Conservation (phyloP, 2,888 invertebrate species). For the Dasysyrphus albostriatus region DNA sequence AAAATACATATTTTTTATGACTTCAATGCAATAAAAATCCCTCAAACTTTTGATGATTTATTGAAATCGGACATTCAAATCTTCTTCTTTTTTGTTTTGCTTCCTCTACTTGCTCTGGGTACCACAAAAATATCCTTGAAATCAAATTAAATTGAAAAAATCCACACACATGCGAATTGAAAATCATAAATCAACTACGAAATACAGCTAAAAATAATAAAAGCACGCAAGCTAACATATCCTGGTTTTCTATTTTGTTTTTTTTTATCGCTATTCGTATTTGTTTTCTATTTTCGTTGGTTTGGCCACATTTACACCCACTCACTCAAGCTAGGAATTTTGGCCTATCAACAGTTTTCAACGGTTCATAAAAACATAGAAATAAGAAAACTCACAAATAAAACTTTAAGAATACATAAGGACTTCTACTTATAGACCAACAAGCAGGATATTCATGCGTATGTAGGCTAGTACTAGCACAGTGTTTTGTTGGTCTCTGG, state of each 20-base stretch:
- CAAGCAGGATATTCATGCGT: constrained; percentile 50
- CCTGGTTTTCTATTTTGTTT: constrained; percentile 37
- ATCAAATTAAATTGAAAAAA: constrained; percentile 67
- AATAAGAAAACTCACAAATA: constrained; percentile 6
- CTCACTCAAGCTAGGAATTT: constrained; percentile 17
- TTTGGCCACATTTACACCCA: constrained; percentile 35
- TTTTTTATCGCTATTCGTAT: neutral
- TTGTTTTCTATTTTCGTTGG: constrained; percentile 25
- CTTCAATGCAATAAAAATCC: constrained; percentile 60
- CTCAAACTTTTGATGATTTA: constrained; percentile 64
- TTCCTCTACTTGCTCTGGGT: neutral
- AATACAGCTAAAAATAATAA: constrained; percentile 36
- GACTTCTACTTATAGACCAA: constrained; percentile 15
- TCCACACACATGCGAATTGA: constrained; percentile 44
- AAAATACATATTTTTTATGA: constrained; percentile 55
- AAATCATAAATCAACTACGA: constrained; percentile 66
- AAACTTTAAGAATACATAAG: constrained; percentile 25
- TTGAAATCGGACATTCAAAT: constrained; percentile 71
- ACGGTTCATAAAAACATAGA: constrained; percentile 49
- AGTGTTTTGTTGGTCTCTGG: constrained; percentile 18
- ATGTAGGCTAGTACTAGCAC: neutral
- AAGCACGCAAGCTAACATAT: constrained; percentile 35
- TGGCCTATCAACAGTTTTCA: constrained; percentile 71
- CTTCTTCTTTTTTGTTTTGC: constrained; percentile 37
- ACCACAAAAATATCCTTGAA: constrained; percentile 54